Evolutionary conservation across 2,888 invertebrate species (phyloP).

Genomic region (Drosophila sordidapex): DNA sequence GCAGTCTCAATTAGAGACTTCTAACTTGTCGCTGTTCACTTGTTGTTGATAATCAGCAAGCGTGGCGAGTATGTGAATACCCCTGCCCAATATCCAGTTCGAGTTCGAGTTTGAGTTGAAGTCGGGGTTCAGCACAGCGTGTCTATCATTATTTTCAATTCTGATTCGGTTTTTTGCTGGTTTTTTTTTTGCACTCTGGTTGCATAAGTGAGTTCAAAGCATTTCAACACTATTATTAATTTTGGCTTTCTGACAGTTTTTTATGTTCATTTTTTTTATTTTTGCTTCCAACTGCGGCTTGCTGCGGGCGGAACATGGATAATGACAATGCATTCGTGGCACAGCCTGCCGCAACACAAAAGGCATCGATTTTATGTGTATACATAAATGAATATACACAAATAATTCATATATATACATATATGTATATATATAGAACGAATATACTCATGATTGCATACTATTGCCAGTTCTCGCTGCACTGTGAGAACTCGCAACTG

Average conservation of each 20-base stretch:
- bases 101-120: background rate
- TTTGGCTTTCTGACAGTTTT: slow-evolving; percentile 36
- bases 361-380: slow-evolving; percentile 29
- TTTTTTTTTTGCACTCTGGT: slow-evolving; percentile 39
- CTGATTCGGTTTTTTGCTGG: slow-evolving; percentile 17
- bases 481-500: slow-evolving; percentile 11
- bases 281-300: background rate
- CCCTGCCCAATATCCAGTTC: slow-evolving; percentile 14
- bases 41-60: slow-evolving; percentile 51
- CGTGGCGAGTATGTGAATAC: slow-evolving; percentile 39
- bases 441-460: slow-evolving; percentile 20
- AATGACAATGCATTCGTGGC: slow-evolving; percentile 62
- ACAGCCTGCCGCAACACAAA: slow-evolving; percentile 39
- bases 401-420: slow-evolving; percentile 12
- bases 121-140: slow-evolving; percentile 51
- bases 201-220: slow-evolving; percentile 52
- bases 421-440: background rate
- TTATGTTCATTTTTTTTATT: slow-evolving; percentile 2
- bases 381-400: background rate
- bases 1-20: background rate
- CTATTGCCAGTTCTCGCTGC: slow-evolving; percentile 1
- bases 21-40: background rate
- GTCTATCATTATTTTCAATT: slow-evolving; percentile 63
- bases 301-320: slow-evolving; percentile 20
- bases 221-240: slow-evolving; percentile 64